phyloP scores from a whole-genome alignment of 1,140 invertebrate genomes.

The Diabrotica virgifera region DNA sequence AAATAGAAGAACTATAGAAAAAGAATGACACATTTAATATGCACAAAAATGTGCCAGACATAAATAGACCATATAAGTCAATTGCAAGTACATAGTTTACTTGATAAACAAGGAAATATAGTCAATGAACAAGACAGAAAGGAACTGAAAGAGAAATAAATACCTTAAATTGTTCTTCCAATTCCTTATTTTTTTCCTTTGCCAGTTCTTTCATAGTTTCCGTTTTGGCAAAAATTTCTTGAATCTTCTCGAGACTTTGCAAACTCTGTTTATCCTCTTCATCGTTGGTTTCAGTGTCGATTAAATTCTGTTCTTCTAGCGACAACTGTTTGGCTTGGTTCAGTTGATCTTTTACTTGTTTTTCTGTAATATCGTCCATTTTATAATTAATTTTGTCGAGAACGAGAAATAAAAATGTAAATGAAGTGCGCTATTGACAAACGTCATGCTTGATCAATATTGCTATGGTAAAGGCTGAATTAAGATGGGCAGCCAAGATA shows the following conservation, averaged over 20 bases:
- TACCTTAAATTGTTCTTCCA: slow-evolving; percentile 38
- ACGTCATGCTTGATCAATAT: slow-evolving; percentile 22
- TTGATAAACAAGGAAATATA: too few relatives aligned
- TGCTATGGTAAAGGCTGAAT: slow-evolving; percentile 1
- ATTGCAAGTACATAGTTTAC: too few relatives aligned
- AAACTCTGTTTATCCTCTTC: not conserved
- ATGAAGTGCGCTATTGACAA: slow-evolving; percentile 6
- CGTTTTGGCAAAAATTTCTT: slow-evolving; percentile 39
- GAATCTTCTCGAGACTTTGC: slow-evolving; percentile 24
- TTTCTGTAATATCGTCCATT: slow-evolving; percentile 16
- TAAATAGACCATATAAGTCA: too few relatives aligned
- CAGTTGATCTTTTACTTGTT: slow-evolving; percentile 16
- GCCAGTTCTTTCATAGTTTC: slow-evolving; percentile 37
- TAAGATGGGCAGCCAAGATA: not conserved
- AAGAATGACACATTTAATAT: too few relatives aligned
- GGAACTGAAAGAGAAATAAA: not conserved
- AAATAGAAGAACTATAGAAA: too few relatives aligned
- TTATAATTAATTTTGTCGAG: slow-evolving; percentile 9
- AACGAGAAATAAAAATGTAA: slow-evolving; percentile 4
- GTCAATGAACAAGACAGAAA: too few relatives aligned
- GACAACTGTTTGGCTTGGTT: slow-evolving; percentile 14
- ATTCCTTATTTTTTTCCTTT: slow-evolving; percentile 31
- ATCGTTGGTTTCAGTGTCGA: not conserved
- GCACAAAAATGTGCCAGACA: too few relatives aligned
- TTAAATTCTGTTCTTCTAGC: not conserved